Base-by-base conservation (phyloP, 2,888 invertebrate species). In the Hypercompe scribonia region DNA sequence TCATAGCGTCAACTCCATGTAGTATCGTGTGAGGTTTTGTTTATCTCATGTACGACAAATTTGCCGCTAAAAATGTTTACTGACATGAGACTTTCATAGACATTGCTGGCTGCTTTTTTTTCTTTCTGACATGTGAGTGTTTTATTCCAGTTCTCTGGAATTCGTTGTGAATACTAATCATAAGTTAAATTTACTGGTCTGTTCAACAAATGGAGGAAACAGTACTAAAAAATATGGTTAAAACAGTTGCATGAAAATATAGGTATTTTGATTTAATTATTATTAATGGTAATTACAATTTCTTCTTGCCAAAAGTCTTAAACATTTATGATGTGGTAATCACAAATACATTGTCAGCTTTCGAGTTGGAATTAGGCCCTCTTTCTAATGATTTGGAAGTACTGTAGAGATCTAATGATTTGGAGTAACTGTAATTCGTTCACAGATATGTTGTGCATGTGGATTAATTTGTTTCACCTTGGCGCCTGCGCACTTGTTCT, bases 21-120 rank as follows among this genome's bases (percentile, higher is more conserved):
- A 87, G 89, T 90, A 88, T 88, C 88, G 91, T 86, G 87, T 86
- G 78, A 82, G 83, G 89, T 87, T 90, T 90, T 92, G 91, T 93
- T 94, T 93, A 94, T 94, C 91, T 91, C 91, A 87, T 85, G 85
- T 83, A 87, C 89, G 90, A 92, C 90, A 90, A 92, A 91, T 92
- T 93, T 91, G 90, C 86, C 86, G 86, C 80, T 86, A 86, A 90
- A 92, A 92, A 93, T 88, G 93, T 92, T 83, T 81, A 86, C 85
- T 74, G 78, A 76, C 80, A 75, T 77, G 75, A 78, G 69, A 76
- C 71, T 78, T 78, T 78, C 70, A 75, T 76, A 75, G 67, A 77
- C 76, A 79, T 74, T 75, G 71, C 71, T 67, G 34, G 58, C 68
- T 39, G 64, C 77, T 77, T 79, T 74, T 76, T 83, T 84, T 79